Percentiles rank a stretch among this genome's conserved stretches.
Evolutionary conservation across 2,113 vertebrate genomes (phyloP).

Genomic region (Amblyornis subalaris): DNA sequence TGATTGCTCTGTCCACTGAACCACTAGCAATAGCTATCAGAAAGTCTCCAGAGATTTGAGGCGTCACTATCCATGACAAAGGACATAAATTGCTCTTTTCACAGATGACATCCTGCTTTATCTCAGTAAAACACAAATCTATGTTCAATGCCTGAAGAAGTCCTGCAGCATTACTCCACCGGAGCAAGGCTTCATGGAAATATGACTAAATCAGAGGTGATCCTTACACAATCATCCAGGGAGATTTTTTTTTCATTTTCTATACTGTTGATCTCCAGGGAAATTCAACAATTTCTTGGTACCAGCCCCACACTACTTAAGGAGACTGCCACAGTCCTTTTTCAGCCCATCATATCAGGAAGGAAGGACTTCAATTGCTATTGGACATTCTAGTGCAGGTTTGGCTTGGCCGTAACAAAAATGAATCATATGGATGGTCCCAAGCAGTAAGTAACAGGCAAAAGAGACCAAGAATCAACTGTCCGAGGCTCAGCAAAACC

Average conservation of each 20-base stretch:
- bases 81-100: slow-evolving; percentile 60
- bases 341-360: background rate
- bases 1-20: slow-evolving; percentile 60
- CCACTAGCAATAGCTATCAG: slow-evolving; percentile 47
- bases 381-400: background rate
- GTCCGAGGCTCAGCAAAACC: background rate
- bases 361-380: background rate
- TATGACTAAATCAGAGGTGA: slow-evolving; percentile 8
- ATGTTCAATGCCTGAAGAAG: slow-evolving; percentile 20
- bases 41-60: slow-evolving; percentile 39
- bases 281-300: background rate
- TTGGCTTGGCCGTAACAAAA: background rate
- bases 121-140: slow-evolving; percentile 56
- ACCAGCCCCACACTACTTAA: background rate
- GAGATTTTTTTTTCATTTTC: background rate
- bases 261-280: background rate
- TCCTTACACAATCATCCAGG: background rate
- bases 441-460: background rate
- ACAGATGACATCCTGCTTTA: slow-evolving; percentile 59
- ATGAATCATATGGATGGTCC: background rate
- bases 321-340: background rate
- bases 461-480: background rate
- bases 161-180: slow-evolving; percentile 2
- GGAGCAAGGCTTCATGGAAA: slow-evolving; percentile 5
- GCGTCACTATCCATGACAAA: slow-evolving; percentile 53